Base-by-base conservation (phyloP, 2,888 invertebrate species). In the Lycaena phlaeas region DNA sequence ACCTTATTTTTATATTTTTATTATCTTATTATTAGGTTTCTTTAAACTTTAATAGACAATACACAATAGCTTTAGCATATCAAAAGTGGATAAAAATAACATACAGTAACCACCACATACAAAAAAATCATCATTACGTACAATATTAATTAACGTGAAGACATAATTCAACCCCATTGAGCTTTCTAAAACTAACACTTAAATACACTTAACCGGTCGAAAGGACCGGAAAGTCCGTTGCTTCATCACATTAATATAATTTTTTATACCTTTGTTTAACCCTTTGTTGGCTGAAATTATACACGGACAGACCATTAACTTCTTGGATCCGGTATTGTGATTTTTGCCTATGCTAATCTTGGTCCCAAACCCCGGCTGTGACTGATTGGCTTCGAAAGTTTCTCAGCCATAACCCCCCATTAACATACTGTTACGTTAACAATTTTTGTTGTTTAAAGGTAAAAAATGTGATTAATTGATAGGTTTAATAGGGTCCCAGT, bases 241-340 rank as follows among this genome's bases (percentile, higher is more conserved):
- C 11, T 76, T 64, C 66, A 66, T 56, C 56, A 57, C 64, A 78
- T 81, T 81, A 81, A 78, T 82, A 76, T 63, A 63, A 57, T 64
- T 77, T 76, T 75, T 72, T 73, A 65, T 62, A 61, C 62, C 64
- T 68, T 82, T 82, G 79, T 81, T 70, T 82, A 75, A 71, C 68
- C 75, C 79, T 67, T 78, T 73, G 72, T 72, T 46, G 52, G 49
- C 54, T 56, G 54, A 66, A 73, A 74, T 77, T 79, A 75, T 76
- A 61, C 73, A 69, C 60, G 68, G 66, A 56, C 56, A 57, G 64
- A 64, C 66, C 73, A 78, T 79, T 78, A 79, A 75, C 66, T 74
- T 65, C 70, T 73, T 68, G 61, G 64, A 65, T 53, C 53, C 44
- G 50, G 63, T 61, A 68, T 81, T 81, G 82, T 82, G 59, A 75